Evolutionary conservation across 37 sponge, comb jelly and placozoan genomes (phyloP).

Genomic region (Lycopodina hypogea): DNA sequence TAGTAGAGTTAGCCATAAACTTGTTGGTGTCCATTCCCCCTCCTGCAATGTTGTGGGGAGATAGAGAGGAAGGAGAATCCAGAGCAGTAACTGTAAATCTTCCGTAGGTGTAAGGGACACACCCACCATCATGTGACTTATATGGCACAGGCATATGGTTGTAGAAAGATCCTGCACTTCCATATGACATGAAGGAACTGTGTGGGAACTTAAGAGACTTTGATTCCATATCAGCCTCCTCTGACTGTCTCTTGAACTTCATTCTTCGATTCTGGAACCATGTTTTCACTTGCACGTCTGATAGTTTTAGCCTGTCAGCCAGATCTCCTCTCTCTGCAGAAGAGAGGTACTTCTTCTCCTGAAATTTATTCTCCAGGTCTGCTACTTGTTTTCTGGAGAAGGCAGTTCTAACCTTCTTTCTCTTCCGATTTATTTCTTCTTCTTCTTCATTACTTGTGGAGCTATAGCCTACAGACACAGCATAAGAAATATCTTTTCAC

Average conservation of each 20-base stretch:
- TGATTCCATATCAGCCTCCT: constrained; percentile 79
- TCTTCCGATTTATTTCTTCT: constrained; percentile 50
- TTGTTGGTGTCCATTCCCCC: constrained; percentile 9
- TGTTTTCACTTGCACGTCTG: constrained; percentile 85
- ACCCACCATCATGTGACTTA: constrained; percentile 19
- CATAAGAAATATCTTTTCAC: neutral
- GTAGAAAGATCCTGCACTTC: constrained; percentile 16
- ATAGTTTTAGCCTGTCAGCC: constrained; percentile 73
- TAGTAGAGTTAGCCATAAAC: constrained; percentile 15
- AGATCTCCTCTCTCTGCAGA: constrained; percentile 79
- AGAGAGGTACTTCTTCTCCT: constrained; percentile 78
- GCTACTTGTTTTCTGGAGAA: constrained; percentile 79
- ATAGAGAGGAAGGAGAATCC: constrained; percentile 28
- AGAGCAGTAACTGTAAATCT: neutral
- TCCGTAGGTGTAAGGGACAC: constrained; percentile 17
- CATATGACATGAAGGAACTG: constrained; percentile 41
- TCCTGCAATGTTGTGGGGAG: neutral
- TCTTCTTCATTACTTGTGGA: constrained; percentile 42
- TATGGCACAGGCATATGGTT: constrained; percentile 53
- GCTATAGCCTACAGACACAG: neutral
- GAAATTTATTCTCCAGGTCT: constrained; percentile 79
- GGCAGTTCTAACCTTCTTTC: constrained; percentile 77
- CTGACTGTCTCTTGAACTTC: constrained; percentile 79
- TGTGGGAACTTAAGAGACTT: constrained; percentile 65
- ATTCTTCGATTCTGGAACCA: constrained; percentile 88